Evolutionary conservation across 1,140 invertebrate genomes (phyloP).

Genomic region (Lasioglossum albipes): DNA sequence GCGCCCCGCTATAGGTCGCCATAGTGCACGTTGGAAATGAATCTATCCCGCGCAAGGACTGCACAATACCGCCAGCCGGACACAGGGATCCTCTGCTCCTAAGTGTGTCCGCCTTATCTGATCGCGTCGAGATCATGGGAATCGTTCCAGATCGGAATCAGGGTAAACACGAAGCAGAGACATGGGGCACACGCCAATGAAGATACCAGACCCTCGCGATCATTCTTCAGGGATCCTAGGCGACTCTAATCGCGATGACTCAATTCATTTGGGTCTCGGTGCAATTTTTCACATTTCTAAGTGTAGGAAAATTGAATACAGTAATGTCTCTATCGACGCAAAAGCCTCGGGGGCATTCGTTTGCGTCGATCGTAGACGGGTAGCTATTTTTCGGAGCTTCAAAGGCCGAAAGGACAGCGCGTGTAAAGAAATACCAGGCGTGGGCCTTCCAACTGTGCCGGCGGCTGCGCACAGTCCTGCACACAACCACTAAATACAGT

Average conservation of each 20-base stretch:
- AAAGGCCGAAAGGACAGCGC: too few species aligned
- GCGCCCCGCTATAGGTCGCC: constrained; percentile 19
- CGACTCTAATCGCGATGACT: too few species aligned
- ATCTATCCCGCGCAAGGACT: constrained; percentile 19
- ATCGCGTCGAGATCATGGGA: constrained; percentile 26
- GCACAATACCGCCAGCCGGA: background rate
- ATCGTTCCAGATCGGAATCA: background rate
- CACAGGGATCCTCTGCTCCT: background rate
- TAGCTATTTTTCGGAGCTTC: too few species aligned
- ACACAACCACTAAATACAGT: too few species aligned
- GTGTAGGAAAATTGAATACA: too few species aligned
- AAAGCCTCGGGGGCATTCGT: too few species aligned
- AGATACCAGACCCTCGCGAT: background rate
- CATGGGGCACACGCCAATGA: background rate
- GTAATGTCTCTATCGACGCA: too few species aligned
- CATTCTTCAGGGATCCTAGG: background rate
- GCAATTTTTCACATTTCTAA: too few species aligned
- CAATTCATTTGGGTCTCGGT: background rate
- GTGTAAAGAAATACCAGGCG: too few species aligned
- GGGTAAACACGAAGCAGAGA: background rate
- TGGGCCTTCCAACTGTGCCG: too few species aligned
- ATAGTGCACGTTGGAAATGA: constrained; percentile 24
- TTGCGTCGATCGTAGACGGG: too few species aligned
- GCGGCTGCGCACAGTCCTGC: too few species aligned
- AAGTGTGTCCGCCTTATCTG: constrained; percentile 1